A percentile compares a stretch with the other conserved stretches of the same genome.
Evolutionary conservation across 2,797 vertebrate genomes (phyloP).

Genomic region (Parotocinclus haroldoi): DNA sequence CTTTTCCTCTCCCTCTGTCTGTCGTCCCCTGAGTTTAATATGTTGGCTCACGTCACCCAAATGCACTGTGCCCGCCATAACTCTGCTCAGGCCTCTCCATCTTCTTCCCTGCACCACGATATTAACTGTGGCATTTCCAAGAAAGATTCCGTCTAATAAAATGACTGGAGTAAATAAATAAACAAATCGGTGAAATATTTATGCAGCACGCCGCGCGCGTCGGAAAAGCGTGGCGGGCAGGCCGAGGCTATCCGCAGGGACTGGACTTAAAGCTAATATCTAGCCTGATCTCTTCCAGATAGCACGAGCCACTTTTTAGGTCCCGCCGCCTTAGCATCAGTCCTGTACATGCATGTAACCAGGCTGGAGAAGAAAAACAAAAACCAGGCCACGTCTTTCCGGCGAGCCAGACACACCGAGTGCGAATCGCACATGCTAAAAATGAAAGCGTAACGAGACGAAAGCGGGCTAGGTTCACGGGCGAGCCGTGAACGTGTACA

Average conservation of each 20-base stretch:
- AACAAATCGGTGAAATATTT: slow-evolving; percentile 70
- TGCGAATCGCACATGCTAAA: neutral
- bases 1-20: slow-evolving; percentile 9
- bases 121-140: slow-evolving; percentile 71
- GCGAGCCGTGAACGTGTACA: slow-evolving; percentile 17
- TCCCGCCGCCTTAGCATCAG: slow-evolving; percentile 10
- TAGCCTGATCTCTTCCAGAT: slow-evolving; percentile 30
- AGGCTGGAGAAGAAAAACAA: neutral
- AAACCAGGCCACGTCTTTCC: neutral
- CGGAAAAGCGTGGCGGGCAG: slow-evolving; percentile 32
- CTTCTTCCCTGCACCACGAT: slow-evolving; percentile 57
- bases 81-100: slow-evolving; percentile 50
- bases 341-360: neutral
- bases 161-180: slow-evolving; percentile 59
- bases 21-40: slow-evolving; percentile 43
- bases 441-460: neutral
- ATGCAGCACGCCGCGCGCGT: slow-evolving; percentile 52
- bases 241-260: slow-evolving; percentile 10
- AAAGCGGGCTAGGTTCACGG: slow-evolving; percentile 7
- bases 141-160: slow-evolving; percentile 70
- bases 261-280: slow-evolving; percentile 42
- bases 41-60: slow-evolving; percentile 53
- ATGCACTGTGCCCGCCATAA: slow-evolving; percentile 49
- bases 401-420: neutral
- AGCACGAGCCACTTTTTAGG: slow-evolving; percentile 15